Conservation (phyloP, 2,113 vertebrate species). For the Halcyon senegalensis region DNA sequence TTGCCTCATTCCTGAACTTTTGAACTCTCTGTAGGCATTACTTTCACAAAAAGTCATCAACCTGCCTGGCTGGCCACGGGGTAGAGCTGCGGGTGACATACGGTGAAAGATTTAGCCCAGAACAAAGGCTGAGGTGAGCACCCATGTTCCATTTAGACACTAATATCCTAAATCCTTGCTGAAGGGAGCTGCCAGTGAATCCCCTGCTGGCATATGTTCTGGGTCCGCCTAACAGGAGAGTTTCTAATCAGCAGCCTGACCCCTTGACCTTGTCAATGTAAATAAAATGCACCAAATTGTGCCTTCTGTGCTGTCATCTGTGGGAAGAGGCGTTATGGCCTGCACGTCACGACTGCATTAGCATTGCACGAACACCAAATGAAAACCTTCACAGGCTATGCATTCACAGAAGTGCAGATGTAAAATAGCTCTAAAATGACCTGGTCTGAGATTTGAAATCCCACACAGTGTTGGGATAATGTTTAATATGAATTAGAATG, state of each 20-base stretch:
- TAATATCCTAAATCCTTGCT: not conserved
- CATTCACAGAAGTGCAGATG: not conserved
- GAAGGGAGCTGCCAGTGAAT: slow-evolving; percentile 10
- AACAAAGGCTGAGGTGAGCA: not conserved
- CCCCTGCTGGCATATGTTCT: slow-evolving; percentile 17
- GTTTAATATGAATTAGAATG: not conserved
- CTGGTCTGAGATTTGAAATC: slow-evolving; percentile 19
- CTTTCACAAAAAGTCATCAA: not conserved
- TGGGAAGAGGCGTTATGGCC: not conserved
- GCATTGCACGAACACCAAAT: not conserved
- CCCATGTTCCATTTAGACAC: not conserved
- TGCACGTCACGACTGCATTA: not conserved
- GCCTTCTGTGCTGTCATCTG: not conserved
- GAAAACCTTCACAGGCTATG: not conserved
- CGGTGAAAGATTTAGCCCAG: not conserved
- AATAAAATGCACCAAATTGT: not conserved
- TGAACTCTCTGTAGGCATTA: not conserved
- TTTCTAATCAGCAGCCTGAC: not conserved
- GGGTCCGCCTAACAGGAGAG: not conserved
- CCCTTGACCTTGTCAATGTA: not conserved
- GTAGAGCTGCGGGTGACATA: not conserved
- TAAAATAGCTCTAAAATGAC: not conserved
- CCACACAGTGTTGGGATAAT: not conserved
- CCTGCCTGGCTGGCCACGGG: not conserved
- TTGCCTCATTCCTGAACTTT: slow-evolving; percentile 26